Evolutionary conservation across 2,113 vertebrate genomes (phyloP).

Genomic region (Aleadryas rufinucha): DNA sequence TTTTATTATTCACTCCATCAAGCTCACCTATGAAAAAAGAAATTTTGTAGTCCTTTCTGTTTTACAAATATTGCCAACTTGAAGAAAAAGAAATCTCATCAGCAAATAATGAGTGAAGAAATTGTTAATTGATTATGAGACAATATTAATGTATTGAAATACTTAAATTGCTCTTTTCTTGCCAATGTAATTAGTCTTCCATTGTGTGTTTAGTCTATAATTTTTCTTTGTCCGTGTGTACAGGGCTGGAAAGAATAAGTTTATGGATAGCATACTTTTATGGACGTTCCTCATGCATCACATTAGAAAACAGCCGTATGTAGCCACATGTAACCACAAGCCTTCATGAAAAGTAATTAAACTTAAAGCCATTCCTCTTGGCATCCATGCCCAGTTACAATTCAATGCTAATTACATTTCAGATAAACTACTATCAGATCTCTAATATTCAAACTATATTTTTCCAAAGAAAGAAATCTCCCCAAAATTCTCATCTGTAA

Average conservation of each 20-base stretch:
- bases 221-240: background rate
- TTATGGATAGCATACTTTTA: background rate
- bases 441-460: background rate
- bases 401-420: background rate
- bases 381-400: background rate
- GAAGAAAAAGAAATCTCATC: background rate
- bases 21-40: background rate
- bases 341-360: background rate
- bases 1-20: background rate
- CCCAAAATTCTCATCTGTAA: background rate
- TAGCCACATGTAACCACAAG: background rate
- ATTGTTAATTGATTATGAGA: background rate
- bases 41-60: background rate
- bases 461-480: background rate
- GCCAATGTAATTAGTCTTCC: background rate
- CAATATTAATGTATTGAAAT: background rate
- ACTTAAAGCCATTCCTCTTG: background rate
- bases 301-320: background rate
- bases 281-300: background rate
- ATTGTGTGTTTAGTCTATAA: background rate
- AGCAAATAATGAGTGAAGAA: background rate
- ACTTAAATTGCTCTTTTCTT: background rate
- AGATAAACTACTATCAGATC: background rate
- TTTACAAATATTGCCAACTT: background rate
- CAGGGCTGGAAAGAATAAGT: background rate